phyloP scores from a whole-genome alignment of 2,797 vertebrate genomes.

The Poecilia wingei region DNA sequence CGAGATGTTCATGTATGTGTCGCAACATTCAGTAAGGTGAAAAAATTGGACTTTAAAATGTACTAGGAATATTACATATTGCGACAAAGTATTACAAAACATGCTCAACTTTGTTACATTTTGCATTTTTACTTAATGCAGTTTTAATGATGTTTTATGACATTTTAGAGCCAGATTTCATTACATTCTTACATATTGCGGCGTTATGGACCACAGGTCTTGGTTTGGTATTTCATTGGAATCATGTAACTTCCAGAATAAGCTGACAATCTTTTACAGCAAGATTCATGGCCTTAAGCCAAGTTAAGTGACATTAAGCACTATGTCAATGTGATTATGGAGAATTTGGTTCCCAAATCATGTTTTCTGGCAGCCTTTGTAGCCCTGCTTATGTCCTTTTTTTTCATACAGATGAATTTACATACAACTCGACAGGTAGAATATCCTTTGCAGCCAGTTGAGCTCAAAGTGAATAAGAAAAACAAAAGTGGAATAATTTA shows the following conservation, averaged over 20 bases:
- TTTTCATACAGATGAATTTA: neutral
- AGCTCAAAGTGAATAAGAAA: neutral
- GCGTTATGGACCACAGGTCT: too few relatives aligned
- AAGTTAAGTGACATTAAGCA: neutral
- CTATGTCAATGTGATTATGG: neutral
- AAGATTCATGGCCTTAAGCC: neutral
- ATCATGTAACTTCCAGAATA: neutral
- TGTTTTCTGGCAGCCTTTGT: neutral
- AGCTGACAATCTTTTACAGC: neutral
- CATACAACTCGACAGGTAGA: neutral
- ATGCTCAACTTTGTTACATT: too few relatives aligned
- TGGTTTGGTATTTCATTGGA: neutral
- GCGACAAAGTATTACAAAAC: too few relatives aligned
- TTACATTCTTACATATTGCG: too few relatives aligned
- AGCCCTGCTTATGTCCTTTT: neutral
- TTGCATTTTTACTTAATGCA: too few relatives aligned
- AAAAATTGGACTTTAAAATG: too few relatives aligned
- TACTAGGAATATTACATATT: too few relatives aligned
- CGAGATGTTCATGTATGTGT: neutral
- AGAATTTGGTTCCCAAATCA: neutral
- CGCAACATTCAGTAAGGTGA: too few relatives aligned
- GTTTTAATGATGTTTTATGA: too few relatives aligned
- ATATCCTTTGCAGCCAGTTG: neutral
- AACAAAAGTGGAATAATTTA: neutral
- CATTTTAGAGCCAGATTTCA: too few relatives aligned